These are phyloP conservation scores for Scytalopus superciliaris DNA, from an alignment of 2,113 vertebrate genomes.

Conservation along the genomic window DNA sequence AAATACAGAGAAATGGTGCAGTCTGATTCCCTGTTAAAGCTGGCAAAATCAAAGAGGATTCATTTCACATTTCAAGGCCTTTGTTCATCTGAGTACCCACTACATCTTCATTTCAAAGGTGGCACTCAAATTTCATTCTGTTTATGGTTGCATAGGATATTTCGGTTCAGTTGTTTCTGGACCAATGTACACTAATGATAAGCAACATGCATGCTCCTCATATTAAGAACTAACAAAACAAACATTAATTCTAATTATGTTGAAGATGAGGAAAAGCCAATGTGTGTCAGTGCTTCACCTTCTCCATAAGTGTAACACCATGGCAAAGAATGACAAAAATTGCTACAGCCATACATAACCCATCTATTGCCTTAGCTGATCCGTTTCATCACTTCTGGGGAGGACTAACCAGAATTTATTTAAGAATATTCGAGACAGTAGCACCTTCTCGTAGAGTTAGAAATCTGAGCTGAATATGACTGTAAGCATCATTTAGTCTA, in stretches of 20 bases:
- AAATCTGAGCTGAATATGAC: background rate
- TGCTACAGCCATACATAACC: background rate
- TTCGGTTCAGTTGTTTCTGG: background rate
- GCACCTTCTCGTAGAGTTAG: background rate
- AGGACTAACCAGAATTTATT: background rate
- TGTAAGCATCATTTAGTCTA: background rate
- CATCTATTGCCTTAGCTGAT: background rate
- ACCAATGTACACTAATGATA: background rate
- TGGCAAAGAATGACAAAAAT: background rate
- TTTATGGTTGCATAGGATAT: background rate
- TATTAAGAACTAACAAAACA: background rate
- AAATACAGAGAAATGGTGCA: background rate
- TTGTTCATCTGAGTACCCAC: background rate
- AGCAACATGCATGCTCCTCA: background rate
- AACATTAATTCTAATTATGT: background rate
- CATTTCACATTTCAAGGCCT: background rate
- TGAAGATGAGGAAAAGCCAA: background rate
- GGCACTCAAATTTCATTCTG: rapidly evolving
- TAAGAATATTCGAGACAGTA: background rate
- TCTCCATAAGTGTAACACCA: background rate
- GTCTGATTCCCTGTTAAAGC: background rate
- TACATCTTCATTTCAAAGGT: background rate
- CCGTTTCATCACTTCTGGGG: background rate
- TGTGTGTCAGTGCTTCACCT: rapidly evolving
- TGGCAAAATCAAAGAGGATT: background rate